A percentile compares a stretch with the other conserved stretches of the same genome.
These are phyloP conservation scores for Coryphaenoides rupestris DNA, from an alignment of 2,113 vertebrate species.

Conservation along the genomic window DNA sequence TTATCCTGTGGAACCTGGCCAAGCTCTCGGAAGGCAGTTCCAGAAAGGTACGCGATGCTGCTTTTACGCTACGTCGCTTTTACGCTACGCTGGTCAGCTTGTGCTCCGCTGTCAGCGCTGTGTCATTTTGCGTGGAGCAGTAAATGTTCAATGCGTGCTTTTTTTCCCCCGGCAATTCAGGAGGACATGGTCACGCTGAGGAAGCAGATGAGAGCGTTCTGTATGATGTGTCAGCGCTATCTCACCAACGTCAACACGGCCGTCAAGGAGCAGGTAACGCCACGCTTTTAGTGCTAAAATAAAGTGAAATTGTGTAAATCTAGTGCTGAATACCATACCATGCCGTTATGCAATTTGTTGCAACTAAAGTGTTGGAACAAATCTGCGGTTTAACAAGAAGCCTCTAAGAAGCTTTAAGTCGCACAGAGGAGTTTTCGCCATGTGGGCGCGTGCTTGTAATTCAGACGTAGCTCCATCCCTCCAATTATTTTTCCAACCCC, in stretches of 20 bases:
- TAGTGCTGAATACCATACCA: neutral
- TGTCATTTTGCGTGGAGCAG: constrained; percentile 1
- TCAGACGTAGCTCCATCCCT: no score
- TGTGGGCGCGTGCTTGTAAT: no score
- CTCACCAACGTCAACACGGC: constrained; percentile 96
- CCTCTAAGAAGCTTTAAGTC: neutral
- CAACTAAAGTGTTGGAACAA: neutral
- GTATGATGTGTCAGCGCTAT: constrained; percentile 98
- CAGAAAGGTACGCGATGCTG: constrained; percentile 81
- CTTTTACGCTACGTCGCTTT: no score
- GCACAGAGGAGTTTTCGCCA: no score
- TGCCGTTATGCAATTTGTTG: neutral
- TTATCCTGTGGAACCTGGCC: constrained; percentile 96
- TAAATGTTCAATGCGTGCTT: constrained; percentile 11
- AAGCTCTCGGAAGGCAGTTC: constrained; percentile 93
- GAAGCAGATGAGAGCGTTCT: constrained; percentile 98
- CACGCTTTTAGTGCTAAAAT: neutral
- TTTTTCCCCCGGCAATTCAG: constrained; percentile 63
- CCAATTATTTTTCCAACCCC: no score
- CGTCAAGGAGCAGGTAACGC: constrained; percentile 94
- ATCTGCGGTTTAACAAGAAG: neutral
- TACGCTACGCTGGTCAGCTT: neutral
- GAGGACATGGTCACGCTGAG: constrained; percentile 90
- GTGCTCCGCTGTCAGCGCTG: no score
- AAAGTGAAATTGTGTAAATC: neutral